Conservation (phyloP, 2,888 invertebrate genomes). For the Caenorhabditis sulstoni region DNA sequence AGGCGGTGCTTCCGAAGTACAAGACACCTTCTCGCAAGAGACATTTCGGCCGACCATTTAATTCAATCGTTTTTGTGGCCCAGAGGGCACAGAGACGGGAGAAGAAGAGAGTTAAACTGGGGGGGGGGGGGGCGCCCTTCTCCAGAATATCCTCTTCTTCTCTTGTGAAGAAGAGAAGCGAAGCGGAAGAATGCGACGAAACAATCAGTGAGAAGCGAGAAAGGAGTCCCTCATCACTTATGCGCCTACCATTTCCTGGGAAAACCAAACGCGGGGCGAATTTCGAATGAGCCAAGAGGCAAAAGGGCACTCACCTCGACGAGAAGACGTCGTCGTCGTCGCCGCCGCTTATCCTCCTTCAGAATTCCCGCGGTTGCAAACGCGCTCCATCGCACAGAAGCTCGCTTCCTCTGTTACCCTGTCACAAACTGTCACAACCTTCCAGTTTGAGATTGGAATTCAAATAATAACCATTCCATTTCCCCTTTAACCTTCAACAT, state of each 20-base stretch:
- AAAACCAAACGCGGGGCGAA: constrained; percentile 25
- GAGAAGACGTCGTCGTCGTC: constrained; percentile 31
- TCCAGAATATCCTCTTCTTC: constrained; percentile 25
- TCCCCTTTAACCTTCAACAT: no score
- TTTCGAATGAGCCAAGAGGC: neutral
- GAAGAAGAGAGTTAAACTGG: constrained; percentile 38
- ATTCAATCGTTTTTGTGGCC: constrained; percentile 43
- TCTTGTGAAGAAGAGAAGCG: constrained; percentile 18
- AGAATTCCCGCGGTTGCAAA: neutral
- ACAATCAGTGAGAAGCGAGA: constrained; percentile 47
- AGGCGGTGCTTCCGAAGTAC: no score
- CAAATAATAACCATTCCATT: no score
- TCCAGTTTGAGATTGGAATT: no score
- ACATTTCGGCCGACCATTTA: constrained; percentile 22
- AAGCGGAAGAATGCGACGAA: constrained; percentile 47
- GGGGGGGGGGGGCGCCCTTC: no score
- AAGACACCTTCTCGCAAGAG: no score
- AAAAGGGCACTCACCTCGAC: constrained; percentile 15
- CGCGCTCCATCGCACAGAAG: no score
- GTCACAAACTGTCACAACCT: no score
- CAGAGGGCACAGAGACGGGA: constrained; percentile 24
- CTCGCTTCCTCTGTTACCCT: no score
- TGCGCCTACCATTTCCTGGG: constrained; percentile 56
- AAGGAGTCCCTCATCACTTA: constrained; percentile 53
- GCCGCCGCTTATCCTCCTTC: constrained; percentile 6